Evolutionary conservation across 1,140 invertebrate species (phyloP).

Genomic region (Aphaenogaster floridana): DNA sequence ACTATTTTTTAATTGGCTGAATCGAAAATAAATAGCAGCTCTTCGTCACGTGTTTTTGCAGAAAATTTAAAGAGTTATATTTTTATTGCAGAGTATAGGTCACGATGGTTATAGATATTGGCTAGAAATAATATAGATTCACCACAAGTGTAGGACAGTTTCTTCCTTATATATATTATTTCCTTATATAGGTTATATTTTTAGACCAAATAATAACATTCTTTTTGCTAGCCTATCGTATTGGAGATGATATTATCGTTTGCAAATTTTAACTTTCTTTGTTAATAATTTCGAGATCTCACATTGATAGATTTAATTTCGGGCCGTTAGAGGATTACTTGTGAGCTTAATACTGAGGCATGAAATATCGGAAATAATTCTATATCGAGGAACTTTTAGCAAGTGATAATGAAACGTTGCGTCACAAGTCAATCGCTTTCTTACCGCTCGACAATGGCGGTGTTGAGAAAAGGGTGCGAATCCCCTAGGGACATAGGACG

Average conservation of each 20-base stretch:
- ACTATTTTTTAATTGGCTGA: not conserved
- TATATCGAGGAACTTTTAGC: not conserved
- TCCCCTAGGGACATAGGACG: not conserved
- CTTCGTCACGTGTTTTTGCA: not conserved
- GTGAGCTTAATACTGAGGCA: not conserved
- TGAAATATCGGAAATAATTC: slow-evolving; percentile 3
- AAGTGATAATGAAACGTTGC: slow-evolving; percentile 56
- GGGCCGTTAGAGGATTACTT: not conserved
- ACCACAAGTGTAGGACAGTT: not conserved
- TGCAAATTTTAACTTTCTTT: slow-evolving; percentile 11
- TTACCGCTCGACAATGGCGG: slow-evolving; percentile 7
- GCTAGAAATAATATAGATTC: slow-evolving; percentile 25
- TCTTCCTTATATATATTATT: not conserved
- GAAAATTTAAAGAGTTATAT: slow-evolving; percentile 15
- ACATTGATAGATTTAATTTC: slow-evolving; percentile 6
- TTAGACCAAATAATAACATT: not conserved
- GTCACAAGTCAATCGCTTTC: slow-evolving; percentile 41
- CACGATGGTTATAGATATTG: slow-evolving; percentile 19
- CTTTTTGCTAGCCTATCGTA: not conserved
- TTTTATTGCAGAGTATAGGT: slow-evolving; percentile 20
- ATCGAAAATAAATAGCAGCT: not conserved
- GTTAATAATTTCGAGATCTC: not conserved
- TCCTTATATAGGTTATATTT: not conserved
- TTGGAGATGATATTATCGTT: not conserved
- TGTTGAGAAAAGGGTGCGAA: slow-evolving; percentile 26